A percentile compares a stretch with the other conserved stretches of the same genome.
Evolutionary conservation across 2,888 invertebrate genomes (phyloP).

Genomic region (Oligia strigilis): DNA sequence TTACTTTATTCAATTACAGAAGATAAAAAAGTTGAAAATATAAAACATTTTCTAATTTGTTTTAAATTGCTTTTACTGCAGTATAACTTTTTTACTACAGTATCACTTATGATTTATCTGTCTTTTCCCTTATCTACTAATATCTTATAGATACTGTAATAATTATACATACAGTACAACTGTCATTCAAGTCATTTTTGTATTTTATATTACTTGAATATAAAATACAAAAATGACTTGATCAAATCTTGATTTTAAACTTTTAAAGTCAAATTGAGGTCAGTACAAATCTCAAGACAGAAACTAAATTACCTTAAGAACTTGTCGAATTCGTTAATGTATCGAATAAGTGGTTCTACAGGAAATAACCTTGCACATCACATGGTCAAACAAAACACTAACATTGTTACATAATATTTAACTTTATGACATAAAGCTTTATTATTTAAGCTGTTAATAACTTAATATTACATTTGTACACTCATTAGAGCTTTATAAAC

Average conservation of each 20-base stretch:
- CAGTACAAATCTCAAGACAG: conserved; percentile 3
- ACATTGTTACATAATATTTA: conserved; percentile 72
- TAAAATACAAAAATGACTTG: neutral
- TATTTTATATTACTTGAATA: too few species aligned
- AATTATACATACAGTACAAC: too few species aligned
- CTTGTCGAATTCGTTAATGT: conserved; percentile 40
- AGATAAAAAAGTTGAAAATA: neutral
- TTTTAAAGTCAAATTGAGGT: conserved; percentile 16
- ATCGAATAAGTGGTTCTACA: conserved; percentile 41
- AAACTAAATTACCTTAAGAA: conserved; percentile 31
- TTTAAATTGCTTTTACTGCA: neutral
- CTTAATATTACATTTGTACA: neutral
- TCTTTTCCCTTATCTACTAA: conserved; percentile 27
- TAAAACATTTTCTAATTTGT: neutral
- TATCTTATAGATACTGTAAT: conserved; percentile 13
- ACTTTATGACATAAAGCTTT: conserved; percentile 47
- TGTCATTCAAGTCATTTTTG: too few species aligned
- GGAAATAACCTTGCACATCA: conserved; percentile 73
- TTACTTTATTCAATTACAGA: neutral
- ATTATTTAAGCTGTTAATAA: conserved; percentile 1
- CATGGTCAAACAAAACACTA: conserved; percentile 61
- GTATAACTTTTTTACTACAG: neutral
- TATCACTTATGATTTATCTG: neutral
- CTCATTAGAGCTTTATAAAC: neutral
- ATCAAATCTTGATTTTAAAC: neutral